Evolutionary conservation across 2,888 invertebrate genomes (phyloP).

Genomic region (Zeuzera pyrina): DNA sequence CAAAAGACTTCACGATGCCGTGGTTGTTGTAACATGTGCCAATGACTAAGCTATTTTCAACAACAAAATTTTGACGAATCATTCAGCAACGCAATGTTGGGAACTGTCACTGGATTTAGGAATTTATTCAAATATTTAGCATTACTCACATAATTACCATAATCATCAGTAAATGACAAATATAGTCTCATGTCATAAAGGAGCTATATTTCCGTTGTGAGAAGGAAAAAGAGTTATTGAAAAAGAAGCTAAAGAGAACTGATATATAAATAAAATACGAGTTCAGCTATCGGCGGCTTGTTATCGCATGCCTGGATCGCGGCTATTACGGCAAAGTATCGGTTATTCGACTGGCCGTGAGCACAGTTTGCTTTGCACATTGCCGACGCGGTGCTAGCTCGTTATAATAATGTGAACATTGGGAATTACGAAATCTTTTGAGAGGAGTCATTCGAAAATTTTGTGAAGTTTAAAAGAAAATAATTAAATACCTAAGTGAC

Average conservation of each 20-base stretch:
- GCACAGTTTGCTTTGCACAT: slow-evolving; percentile 65
- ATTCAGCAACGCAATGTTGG: slow-evolving; percentile 23
- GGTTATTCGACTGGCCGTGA: slow-evolving; percentile 61
- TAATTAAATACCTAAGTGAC: no score
- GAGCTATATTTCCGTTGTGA: slow-evolving; percentile 64
- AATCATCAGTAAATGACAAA: slow-evolving; percentile 65
- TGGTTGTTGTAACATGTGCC: no score
- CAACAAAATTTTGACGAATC: slow-evolving; percentile 12
- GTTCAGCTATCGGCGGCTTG: slow-evolving; percentile 73
- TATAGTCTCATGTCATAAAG: slow-evolving; percentile 60
- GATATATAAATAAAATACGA: slow-evolving; percentile 73
- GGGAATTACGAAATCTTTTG: slow-evolving; percentile 61
- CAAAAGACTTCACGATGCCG: no score
- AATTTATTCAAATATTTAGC: slow-evolving; percentile 60
- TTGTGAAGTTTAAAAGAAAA: no score
- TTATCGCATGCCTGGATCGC: slow-evolving; percentile 70
- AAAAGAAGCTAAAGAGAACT: slow-evolving; percentile 65
- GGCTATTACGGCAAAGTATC: slow-evolving; percentile 65
- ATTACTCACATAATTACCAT: slow-evolving; percentile 59
- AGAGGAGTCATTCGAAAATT: slow-evolving; percentile 21
- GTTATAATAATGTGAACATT: slow-evolving; percentile 74
- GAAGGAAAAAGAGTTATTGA: slow-evolving; percentile 69
- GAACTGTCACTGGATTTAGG: slow-evolving; percentile 40
- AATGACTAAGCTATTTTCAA: no score
- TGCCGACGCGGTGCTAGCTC: slow-evolving; percentile 55